phyloP scores from a whole-genome alignment of 1,140 invertebrate species.

The Trichomalopsis sarcophagae region DNA sequence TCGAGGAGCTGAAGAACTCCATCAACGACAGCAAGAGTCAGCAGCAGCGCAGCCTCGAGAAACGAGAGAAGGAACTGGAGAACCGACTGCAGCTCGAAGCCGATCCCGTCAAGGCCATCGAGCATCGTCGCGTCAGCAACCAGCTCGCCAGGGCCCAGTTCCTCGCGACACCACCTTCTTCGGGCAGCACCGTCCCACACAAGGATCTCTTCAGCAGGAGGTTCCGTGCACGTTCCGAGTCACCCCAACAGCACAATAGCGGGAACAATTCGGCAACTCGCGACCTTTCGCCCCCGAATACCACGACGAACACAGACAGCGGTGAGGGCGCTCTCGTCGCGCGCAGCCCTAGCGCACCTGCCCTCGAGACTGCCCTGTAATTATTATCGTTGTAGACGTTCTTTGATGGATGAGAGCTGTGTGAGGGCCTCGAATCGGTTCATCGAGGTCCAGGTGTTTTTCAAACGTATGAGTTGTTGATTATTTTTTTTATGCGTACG shows the following conservation, averaged over 20 bases:
- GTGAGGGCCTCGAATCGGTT: constrained; percentile 25
- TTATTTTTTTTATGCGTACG: neutral
- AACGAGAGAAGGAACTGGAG: constrained; percentile 47
- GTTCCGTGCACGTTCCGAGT: constrained; percentile 69
- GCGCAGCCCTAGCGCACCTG: constrained; percentile 70
- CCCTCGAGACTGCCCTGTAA: constrained; percentile 72
- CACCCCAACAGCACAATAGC: constrained; percentile 62
- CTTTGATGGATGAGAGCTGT: neutral
- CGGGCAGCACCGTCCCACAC: constrained; percentile 46
- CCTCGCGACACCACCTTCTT: constrained; percentile 58
- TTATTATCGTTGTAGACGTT: constrained; percentile 14
- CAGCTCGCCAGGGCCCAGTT: constrained; percentile 71
- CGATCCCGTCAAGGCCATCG: constrained; percentile 59
- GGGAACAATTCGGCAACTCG: constrained; percentile 46
- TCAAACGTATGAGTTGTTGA: neutral
- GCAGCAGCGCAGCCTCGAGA: constrained; percentile 3
- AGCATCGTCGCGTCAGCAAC: constrained; percentile 67
- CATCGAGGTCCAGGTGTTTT: neutral
- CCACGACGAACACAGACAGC: neutral
- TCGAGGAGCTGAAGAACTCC: constrained; percentile 14
- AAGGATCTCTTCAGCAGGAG: constrained; percentile 60
- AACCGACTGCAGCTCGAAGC: constrained; percentile 33
- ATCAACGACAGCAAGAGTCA: constrained; percentile 11
- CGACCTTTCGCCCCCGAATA: neutral
- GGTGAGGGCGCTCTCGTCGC: constrained; percentile 53